A percentile compares a stretch with the other conserved stretches of the same genome.
Evolutionary conservation across 2,797 vertebrate genomes (phyloP).

Genomic region (Pantherophis alleghaniensis): DNA sequence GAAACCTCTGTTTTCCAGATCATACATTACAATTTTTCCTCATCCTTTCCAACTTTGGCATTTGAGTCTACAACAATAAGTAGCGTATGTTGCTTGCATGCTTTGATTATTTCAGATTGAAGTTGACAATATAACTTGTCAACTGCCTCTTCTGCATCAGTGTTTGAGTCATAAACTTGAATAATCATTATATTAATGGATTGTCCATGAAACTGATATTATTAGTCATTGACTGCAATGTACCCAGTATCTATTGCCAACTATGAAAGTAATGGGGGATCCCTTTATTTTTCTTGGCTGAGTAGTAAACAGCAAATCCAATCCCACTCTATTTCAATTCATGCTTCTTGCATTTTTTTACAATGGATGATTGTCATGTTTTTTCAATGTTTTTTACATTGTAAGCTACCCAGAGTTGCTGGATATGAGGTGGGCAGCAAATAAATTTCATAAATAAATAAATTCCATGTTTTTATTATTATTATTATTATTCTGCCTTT

Average conservation of each 20-base stretch:
- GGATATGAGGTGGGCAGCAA: background rate
- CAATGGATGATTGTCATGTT: background rate
- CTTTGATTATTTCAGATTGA: background rate
- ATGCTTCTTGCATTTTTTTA: background rate
- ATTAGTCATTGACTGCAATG: background rate
- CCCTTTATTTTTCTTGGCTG: background rate
- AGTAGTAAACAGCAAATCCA: background rate
- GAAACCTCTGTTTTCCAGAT: background rate
- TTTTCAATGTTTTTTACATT: background rate
- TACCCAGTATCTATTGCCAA: background rate
- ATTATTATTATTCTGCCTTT: background rate
- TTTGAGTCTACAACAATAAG: background rate
- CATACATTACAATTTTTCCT: background rate
- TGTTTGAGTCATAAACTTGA: background rate
- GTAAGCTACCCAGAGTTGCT: background rate
- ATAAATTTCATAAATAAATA: background rate
- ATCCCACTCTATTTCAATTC: background rate
- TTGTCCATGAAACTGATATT: background rate
- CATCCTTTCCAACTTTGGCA: background rate
- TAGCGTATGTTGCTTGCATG: background rate
- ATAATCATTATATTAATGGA: background rate
- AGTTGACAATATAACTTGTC: background rate
- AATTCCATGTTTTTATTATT: background rate
- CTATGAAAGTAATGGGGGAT: background rate
- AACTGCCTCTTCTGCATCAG: background rate